These are phyloP conservation scores for Sinocyclocheilus grahami DNA, from an alignment of 2,113 vertebrate genomes.

Conservation along the genomic window DNA sequence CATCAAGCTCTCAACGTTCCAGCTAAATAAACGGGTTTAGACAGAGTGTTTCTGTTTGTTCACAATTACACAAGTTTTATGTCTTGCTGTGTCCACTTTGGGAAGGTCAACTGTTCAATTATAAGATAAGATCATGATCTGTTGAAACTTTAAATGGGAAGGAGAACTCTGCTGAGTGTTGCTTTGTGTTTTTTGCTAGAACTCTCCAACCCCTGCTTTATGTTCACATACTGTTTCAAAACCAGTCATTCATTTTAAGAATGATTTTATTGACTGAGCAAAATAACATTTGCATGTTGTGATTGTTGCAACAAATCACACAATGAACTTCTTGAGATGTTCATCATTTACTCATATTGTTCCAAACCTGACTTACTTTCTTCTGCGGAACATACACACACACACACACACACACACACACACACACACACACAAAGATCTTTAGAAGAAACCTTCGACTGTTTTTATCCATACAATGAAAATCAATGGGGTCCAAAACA, in stretches of 20 bases:
- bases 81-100: conserved; percentile 22
- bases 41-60: neutral
- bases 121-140: conserved; percentile 61
- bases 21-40: neutral
- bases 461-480: neutral
- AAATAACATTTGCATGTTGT: too few species aligned
- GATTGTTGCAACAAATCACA: neutral
- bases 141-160: conserved; percentile 1
- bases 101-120: conserved; percentile 54
- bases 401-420: too few species aligned
- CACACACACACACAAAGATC: too few species aligned
- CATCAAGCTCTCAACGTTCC: neutral
- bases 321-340: neutral
- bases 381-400: too few species aligned
- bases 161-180: neutral
- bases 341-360: too few species aligned
- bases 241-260: neutral
- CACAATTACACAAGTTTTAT: neutral
- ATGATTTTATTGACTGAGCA: neutral
- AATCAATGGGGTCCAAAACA: neutral
- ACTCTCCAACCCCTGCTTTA: neutral
- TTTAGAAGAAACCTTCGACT: too few species aligned
- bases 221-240: neutral
- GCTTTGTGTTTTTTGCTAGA: neutral
- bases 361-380: too few species aligned